Evolutionary conservation across 2,888 invertebrate genomes (phyloP), one percentile per base, ranked within the genome.

Genomic region (Diloba caeruleocephala): DNA sequence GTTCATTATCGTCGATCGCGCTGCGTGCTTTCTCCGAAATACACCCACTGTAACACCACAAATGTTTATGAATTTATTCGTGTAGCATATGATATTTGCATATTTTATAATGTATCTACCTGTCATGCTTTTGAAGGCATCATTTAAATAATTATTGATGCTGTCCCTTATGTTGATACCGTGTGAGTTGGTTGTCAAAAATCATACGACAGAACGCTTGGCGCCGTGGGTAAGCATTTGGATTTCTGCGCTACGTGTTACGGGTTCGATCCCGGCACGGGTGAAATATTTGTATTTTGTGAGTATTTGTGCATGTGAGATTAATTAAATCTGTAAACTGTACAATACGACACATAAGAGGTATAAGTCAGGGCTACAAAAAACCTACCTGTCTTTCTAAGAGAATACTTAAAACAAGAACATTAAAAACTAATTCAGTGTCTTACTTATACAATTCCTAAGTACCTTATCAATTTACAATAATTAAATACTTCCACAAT

Each of bases 21-120:
- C 54, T 43, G 41, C 65, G 57, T 74, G 76, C 84, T 85, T 86
- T 87, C 84, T 76, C 82, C 76, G 55, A 64, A 65, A 80, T 75
- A 79, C 82, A 80, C 81, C 79, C 79, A 81, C 79, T 62, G 55
- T 32, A 52, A 64, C 59, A 70, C 65, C 59, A 33, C 34, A 43
- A 54, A 66, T 63, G 52, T 71, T 63, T 65, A 62, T 57, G 60
- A 25, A 39, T 55, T 34, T 56, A 39, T 60, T 44, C 39, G 44
- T 43, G 41, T 62, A 46, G 25, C 38, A 45, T 67, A 41, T 62
- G 39, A 39, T 15, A 57, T 60, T 64, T 44, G 58, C 58, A 60
- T 60, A 64, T 49, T 60, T 60, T 60, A 50, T 36, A 19, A 58
- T 42, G 34, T 39, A 48, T n/a, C n/a, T n/a, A n/a, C n/a, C 42